A percentile compares a stretch with the other conserved stretches of the same genome.
Conservation (phyloP, 2,888 invertebrate species). For the Sipunculus nudus region DNA sequence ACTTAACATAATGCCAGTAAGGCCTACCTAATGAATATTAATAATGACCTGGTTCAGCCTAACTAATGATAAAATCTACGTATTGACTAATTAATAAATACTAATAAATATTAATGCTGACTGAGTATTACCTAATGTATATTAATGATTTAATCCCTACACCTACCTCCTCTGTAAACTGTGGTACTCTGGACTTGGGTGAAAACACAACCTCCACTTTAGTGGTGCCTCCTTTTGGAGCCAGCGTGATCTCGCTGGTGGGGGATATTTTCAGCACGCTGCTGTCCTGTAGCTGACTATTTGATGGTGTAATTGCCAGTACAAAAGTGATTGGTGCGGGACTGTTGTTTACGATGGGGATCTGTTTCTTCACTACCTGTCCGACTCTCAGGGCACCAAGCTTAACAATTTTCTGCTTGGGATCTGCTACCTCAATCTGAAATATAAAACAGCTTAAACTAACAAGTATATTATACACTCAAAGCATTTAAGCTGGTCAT, state of each 20-base stretch:
- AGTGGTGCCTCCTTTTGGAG: slow-evolving; percentile 55
- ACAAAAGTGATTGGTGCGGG: slow-evolving; percentile 62
- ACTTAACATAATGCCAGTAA: no score
- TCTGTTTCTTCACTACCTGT: slow-evolving; percentile 52
- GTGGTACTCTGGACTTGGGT: slow-evolving; percentile 60
- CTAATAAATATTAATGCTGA: no score
- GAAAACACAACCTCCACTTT: slow-evolving; percentile 61
- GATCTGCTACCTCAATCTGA: slow-evolving; percentile 63
- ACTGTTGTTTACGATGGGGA: slow-evolving; percentile 65
- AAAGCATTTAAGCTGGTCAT: no score
- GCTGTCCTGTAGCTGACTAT: slow-evolving; percentile 53
- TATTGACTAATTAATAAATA: no score
- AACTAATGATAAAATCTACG: no score
- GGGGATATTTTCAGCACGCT: slow-evolving; percentile 54
- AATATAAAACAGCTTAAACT: slow-evolving; percentile 1
- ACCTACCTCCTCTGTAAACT: slow-evolving; percentile 64
- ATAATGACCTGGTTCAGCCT: no score
- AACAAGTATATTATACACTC: background rate
- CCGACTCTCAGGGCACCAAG: slow-evolving; percentile 61
- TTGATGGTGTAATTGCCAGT: slow-evolving; percentile 59
- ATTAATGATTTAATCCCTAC: no score
- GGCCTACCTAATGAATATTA: no score
- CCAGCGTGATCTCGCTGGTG: slow-evolving; percentile 54
- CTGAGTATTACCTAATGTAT: no score
- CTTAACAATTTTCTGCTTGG: slow-evolving; percentile 60